phyloP scores from a whole-genome alignment of 2,888 invertebrate species.

The Lithophane ornitopus region DNA sequence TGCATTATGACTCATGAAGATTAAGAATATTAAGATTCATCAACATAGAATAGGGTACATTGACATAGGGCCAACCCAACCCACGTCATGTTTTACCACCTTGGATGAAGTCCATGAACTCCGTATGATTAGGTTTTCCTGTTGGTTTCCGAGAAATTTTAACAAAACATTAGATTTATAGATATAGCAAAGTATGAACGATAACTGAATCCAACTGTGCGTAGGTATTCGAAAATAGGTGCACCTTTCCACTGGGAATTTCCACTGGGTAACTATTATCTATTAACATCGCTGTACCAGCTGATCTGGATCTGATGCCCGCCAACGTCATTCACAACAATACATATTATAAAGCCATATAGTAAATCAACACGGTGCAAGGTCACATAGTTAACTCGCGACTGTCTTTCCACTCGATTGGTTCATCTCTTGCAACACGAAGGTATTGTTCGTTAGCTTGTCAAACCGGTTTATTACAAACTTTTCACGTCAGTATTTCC shows the following conservation, averaged over 20 bases:
- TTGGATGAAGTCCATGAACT: background rate
- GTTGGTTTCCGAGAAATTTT: conserved; percentile 24
- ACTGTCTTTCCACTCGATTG: conserved; percentile 51
- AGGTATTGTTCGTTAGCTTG: conserved; percentile 46
- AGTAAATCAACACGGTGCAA: conserved; percentile 43
- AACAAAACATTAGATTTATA: background rate
- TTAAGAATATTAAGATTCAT: background rate
- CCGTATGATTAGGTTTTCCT: conserved; percentile 10
- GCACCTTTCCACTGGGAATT: conserved; percentile 5
- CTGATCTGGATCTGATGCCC: conserved; percentile 20
- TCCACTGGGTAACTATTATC: background rate
- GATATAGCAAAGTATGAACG: conserved; percentile 10
- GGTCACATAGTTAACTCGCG: conserved; percentile 36
- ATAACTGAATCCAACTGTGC: conserved; percentile 20
- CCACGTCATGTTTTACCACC: background rate
- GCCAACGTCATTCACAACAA: conserved; percentile 42
- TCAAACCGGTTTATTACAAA: conserved; percentile 30
- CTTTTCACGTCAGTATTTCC: background rate
- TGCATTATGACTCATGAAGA: background rate
- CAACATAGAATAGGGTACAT: background rate
- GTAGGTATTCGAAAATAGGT: conserved; percentile 21
- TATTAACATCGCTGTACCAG: conserved; percentile 16
- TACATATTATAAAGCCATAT: conserved; percentile 23
- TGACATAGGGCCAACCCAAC: background rate
- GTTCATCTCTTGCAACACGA: conserved; percentile 51